Base-by-base conservation (phyloP, 2,797 vertebrate species). In the Acridotheres tristis region DNA sequence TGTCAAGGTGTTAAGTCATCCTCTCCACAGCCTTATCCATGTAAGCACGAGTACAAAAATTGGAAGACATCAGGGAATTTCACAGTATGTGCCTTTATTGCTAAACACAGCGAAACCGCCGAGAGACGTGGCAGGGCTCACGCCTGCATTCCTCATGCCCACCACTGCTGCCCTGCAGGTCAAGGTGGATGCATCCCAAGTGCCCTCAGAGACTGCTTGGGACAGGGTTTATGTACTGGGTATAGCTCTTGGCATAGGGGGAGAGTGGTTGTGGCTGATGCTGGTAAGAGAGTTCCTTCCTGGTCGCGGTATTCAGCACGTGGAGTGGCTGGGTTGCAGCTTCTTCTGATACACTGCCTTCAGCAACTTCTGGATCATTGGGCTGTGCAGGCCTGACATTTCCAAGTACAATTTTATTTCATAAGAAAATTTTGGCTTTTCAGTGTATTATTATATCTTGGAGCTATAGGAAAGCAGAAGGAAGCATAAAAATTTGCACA, bases 321-420 rank as follows among this genome's bases (percentile, higher is more conserved):
- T 12, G 23, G 58, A 22, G 48, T 45, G 32, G 51, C 19, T 53
- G 62, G 8, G 29, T 74, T 87, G 36, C 22, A 7, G 25, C 48
- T 38, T 36, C 42, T 77, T 62, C 45, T 48, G 43, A 68, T 51
- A 11, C 48, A 17, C 32, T 53, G 89, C 90, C 91, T 91, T 72
- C 32, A 68, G 84, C 9, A 0, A 8, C 53, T 93, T 66, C 83
- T 51, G 54, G n/a, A 53, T 94, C 89, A 69, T 17, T 86, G 73
- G 55, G 58, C 78, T 88, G 55, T 88, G 72, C 73, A 92, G 85
- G 26, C 42, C 30, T 92, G 89, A 81, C 47, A 59, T 94, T 96
- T 94, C 73, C 67, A 93, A 88, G 89, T 76, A 86, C 74, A 61
- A 47, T 84, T 82, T 63, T 79, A 88, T 92, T 97, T 86, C 11